Percentiles rank a stretch among this genome's conserved stretches.
Conservation (phyloP, 2,888 invertebrate species). For the Rhagophthalmus giganteus region DNA sequence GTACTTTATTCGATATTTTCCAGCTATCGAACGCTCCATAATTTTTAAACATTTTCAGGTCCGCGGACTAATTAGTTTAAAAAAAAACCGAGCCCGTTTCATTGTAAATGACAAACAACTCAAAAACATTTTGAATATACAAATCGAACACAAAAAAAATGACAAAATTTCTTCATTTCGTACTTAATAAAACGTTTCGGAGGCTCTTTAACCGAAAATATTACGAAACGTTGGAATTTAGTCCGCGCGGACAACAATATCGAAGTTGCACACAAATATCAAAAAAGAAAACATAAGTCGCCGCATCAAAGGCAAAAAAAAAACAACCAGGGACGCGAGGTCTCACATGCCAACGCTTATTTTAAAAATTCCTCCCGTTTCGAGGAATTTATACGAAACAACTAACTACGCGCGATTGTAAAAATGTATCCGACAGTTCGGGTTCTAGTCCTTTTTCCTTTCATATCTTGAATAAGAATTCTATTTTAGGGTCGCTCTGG, state of each 20-base stretch:
- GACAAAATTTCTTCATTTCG: no score
- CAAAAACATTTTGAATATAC: no score
- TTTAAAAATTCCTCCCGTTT: background rate
- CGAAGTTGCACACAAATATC: no score
- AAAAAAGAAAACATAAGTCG: background rate
- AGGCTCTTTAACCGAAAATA: no score
- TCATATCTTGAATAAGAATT: conserved; percentile 10
- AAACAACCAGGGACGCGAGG: background rate
- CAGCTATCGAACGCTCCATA: no score
- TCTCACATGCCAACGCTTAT: background rate
- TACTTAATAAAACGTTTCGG: no score
- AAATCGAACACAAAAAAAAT: no score
- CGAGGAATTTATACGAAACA: background rate
- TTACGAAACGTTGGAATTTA: no score
- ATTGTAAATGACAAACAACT: background rate
- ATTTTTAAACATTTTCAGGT: conserved; percentile 1
- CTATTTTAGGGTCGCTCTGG: conserved; percentile 12
- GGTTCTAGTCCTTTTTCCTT: background rate
- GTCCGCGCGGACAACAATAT: no score
- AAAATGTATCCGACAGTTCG: background rate
- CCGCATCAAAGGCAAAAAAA: background rate
- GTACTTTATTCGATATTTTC: no score
- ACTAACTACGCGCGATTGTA: background rate
- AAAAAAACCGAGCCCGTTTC: background rate
- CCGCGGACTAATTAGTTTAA: background rate